Conservation (phyloP, 2,888 invertebrate genomes). For the Cylloceria caligata region DNA sequence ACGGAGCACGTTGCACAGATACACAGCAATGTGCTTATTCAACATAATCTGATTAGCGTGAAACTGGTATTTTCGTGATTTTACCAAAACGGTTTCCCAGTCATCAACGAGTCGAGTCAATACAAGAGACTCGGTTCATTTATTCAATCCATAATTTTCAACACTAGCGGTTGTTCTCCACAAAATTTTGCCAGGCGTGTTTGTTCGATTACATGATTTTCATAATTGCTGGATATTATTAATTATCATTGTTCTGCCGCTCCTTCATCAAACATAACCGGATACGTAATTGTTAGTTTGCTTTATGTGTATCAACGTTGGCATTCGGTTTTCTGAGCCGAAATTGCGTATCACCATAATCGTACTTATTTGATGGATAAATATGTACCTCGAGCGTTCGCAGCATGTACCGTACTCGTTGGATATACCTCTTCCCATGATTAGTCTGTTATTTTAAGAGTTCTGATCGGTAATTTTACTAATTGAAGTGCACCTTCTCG, state of each 20-base stretch:
- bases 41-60: slow-evolving; percentile 39
- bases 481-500: background rate
- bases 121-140: background rate
- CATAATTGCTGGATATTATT: slow-evolving; percentile 13
- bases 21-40: slow-evolving; percentile 33
- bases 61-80: slow-evolving; percentile 25
- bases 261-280: slow-evolving; percentile 23
- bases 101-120: background rate
- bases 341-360: background rate
- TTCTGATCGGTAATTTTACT: too few relatives aligned
- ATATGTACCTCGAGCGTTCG: background rate
- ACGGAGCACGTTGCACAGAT: background rate
- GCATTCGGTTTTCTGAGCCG: background rate
- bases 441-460: too few relatives aligned
- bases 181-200: background rate
- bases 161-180: background rate
- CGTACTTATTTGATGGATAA: background rate
- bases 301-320: background rate
- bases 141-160: background rate
- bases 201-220: slow-evolving; percentile 14
- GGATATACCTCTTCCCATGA: too few relatives aligned
- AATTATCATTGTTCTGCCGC: background rate
- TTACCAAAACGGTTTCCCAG: background rate
- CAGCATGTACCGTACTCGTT: too few relatives aligned
- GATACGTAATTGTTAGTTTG: background rate